Conservation (phyloP, 1,140 invertebrate genomes). For the Muscidifurax raptorellus region DNA sequence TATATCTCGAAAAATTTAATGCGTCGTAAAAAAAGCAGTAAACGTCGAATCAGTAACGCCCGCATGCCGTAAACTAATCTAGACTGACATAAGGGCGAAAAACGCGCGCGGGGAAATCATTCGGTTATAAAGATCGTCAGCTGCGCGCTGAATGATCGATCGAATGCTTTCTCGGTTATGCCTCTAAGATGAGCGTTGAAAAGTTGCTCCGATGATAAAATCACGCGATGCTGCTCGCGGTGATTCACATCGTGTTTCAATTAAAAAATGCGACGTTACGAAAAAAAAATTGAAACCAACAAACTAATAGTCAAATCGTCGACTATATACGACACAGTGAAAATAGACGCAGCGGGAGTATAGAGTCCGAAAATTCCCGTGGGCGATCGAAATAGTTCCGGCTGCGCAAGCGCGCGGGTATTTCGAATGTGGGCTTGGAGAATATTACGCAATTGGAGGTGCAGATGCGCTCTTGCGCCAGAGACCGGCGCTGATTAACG, state of each 20-base stretch:
- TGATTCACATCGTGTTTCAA: too few species aligned
- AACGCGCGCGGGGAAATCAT: background rate
- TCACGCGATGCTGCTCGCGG: too few species aligned
- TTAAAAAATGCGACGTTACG: too few species aligned
- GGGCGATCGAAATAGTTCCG: slow-evolving; percentile 14
- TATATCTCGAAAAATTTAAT: background rate
- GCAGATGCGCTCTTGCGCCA: background rate
- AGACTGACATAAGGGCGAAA: background rate
- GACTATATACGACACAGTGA: background rate
- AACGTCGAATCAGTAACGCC: slow-evolving; percentile 7
- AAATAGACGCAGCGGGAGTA: background rate
- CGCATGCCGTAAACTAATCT: slow-evolving; percentile 5
- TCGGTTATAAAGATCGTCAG: background rate
- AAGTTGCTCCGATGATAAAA: too few species aligned
- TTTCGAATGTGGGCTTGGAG: slow-evolving; percentile 13
- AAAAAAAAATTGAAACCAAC: too few species aligned
- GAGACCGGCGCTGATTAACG: slow-evolving; percentile 20
- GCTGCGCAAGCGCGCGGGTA: background rate
- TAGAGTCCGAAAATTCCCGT: background rate
- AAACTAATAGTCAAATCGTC: too few species aligned
- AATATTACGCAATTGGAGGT: slow-evolving; percentile 26
- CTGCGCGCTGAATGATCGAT: too few species aligned
- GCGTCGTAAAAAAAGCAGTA: background rate
- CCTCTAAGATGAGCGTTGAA: too few species aligned
- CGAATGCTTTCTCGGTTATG: too few species aligned